Evolutionary conservation across 2,888 invertebrate genomes (phyloP).

Genomic region (Stegana nigrithorax): DNA sequence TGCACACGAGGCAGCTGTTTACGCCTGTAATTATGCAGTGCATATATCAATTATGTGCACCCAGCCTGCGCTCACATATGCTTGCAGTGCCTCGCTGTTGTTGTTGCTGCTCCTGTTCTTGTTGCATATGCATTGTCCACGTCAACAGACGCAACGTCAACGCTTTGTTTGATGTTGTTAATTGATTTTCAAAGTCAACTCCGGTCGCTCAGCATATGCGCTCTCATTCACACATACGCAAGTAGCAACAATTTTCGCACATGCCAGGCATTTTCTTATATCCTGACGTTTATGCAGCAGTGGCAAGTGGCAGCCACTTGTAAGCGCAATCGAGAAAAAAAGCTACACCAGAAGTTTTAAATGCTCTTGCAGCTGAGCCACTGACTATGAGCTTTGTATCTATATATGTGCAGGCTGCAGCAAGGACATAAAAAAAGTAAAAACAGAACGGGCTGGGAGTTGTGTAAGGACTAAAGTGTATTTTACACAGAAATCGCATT

Average conservation of each 20-base stretch:
- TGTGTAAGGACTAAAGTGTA: too few species aligned
- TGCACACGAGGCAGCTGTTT: background rate
- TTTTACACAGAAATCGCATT: constrained; percentile 13
- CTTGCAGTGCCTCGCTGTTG: too few species aligned
- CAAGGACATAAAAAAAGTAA: too few species aligned
- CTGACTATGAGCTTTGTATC: too few species aligned
- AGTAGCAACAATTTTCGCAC: background rate
- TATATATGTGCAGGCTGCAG: too few species aligned
- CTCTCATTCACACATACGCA: constrained; percentile 6
- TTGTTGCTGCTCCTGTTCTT: background rate
- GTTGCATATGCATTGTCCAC: constrained; percentile 36
- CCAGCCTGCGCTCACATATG: background rate
- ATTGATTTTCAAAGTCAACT: constrained; percentile 69
- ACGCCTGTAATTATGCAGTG: background rate
- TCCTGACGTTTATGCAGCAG: constrained; percentile 23
- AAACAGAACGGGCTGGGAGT: background rate
- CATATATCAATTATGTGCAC: constrained; percentile 5
- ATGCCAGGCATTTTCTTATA: constrained; percentile 37
- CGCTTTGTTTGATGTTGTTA: constrained; percentile 68
- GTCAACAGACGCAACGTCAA: constrained; percentile 39
- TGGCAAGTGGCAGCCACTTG: too few species aligned
- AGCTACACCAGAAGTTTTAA: too few species aligned
- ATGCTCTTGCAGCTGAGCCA: too few species aligned
- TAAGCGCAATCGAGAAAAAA: too few species aligned
- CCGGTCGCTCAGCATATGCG: constrained; percentile 19